Percentiles rank a stretch among this genome's conserved stretches.
phyloP scores from a whole-genome alignment of 1,140 invertebrate species.

The Cheumatopsyche charites region DNA sequence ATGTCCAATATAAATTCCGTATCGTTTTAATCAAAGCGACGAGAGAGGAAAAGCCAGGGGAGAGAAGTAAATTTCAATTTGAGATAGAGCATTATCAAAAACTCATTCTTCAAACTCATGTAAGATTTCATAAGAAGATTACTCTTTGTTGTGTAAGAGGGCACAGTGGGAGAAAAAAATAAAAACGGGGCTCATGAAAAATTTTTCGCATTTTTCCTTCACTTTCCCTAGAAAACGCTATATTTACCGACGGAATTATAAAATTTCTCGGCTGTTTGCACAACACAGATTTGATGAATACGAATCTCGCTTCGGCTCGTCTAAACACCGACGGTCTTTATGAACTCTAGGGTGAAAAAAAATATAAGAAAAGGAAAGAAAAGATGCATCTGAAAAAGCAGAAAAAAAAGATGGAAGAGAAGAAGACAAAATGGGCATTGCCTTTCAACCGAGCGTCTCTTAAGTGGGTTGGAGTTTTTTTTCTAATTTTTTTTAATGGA shows the following conservation, averaged over 20 bases:
- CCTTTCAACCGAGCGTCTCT: slow-evolving; percentile 2
- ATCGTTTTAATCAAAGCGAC: too few species aligned
- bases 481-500: slow-evolving; percentile 2
- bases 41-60: not conserved
- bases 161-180: not conserved
- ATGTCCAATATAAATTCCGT: too few species aligned
- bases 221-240: not conserved
- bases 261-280: slow-evolving; percentile 17
- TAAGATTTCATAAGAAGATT: slow-evolving; percentile 14
- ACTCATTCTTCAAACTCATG: slow-evolving; percentile 10
- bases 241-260: slow-evolving; percentile 19
- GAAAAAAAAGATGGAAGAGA: not conserved
- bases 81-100: slow-evolving; percentile 11
- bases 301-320: slow-evolving; percentile 10
- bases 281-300: slow-evolving; percentile 15
- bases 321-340: not conserved
- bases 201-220: not conserved
- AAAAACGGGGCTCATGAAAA: not conserved
- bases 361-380: not conserved
- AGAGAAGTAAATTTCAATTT: not conserved
- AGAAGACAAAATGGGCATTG: not conserved
- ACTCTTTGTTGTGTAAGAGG: not conserved
- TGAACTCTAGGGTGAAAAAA: not conserved
- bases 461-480: not conserved
- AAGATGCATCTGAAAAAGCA: not conserved